Base-by-base conservation (phyloP, 1,140 invertebrate genomes). In the Acromyrmex charruanus region DNA sequence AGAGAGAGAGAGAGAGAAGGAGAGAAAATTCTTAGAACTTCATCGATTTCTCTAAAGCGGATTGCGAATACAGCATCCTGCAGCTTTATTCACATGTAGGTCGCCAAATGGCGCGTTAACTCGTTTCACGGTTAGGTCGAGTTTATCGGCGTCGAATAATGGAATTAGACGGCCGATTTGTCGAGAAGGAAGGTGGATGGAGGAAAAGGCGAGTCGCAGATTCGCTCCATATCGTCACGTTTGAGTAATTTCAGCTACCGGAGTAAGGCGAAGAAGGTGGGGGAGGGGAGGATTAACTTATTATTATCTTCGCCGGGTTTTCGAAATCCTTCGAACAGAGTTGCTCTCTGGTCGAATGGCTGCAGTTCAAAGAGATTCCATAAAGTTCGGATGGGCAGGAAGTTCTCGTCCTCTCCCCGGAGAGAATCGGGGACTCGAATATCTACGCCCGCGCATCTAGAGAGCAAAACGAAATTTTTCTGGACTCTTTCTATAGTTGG, bases 231-330 rank as follows among this genome's bases (percentile, higher is more conserved):
- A 85, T 85, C 74, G 71, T 66, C 74, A 84, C 55, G 69, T 79
- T 51, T 77, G 75, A 9, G 21, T 68, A 85, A 85, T 63, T 85
- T 85, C 9, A 49, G n/a, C 18, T 66, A 71, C 16, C 63, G n/a
- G 44, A 14, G 49, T n/a, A 9, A n/a, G n/a, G 14, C 49, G 49
- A 16, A 51, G 55, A 21, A 21, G 55, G 9, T 3, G n/a, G 9
- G n/a, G 55, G 18, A n/a, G 18, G 77, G 14, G 7, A 18, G 84
- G 75, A 87, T 90, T 88, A 89, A 79, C 84, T 87, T 91, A 87
- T 90, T 77, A 88, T 91, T 91, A 90, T 91, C 87, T 80, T 86
- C 85, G 55, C 61, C 55, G n/a, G 0, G 44, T 61, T 85, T 84
- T 74, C 39, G 58, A 79, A 86, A 72, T 81, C 63, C 71, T 81